Evolutionary conservation across 2,888 invertebrate genomes (phyloP).

Genomic region (Stenodera caucasica): DNA sequence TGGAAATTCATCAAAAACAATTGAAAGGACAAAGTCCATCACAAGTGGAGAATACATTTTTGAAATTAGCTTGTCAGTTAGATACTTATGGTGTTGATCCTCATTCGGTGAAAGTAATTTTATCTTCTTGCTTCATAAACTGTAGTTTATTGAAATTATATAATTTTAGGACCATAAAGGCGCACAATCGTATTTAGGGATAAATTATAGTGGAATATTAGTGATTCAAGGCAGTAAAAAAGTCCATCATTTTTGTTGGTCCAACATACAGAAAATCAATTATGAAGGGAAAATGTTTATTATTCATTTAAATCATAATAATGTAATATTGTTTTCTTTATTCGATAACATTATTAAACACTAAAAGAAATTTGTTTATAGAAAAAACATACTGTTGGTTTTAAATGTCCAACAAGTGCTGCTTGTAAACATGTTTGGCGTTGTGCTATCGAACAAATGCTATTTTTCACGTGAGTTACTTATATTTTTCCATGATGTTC

Average conservation of each 20-base stretch:
- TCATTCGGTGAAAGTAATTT: conserved; percentile 88
- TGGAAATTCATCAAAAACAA: conserved; percentile 86
- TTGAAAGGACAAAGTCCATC: conserved; percentile 84
- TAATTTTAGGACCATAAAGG: conserved; percentile 83
- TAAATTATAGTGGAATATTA: conserved; percentile 93
- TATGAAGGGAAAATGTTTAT: conserved; percentile 98
- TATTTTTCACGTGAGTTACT: conserved; percentile 91
- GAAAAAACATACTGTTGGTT: conserved; percentile 94
- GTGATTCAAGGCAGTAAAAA: conserved; percentile 93
- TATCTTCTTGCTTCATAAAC: too few species aligned
- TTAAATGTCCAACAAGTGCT: conserved; percentile 90
- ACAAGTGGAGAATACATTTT: conserved; percentile 86
- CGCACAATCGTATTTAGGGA: conserved; percentile 88
- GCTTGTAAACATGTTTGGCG: conserved; percentile 96
- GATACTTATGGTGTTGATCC: conserved; percentile 99
- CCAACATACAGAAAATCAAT: conserved; percentile 92
- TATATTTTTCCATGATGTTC: conserved; percentile 1
- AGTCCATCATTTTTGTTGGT: conserved; percentile 95
- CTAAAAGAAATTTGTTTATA: conserved; percentile 55
- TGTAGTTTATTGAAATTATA: background rate
- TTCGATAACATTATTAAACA: conserved; percentile 23
- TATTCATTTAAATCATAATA: conserved; percentile 88
- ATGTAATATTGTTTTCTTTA: conserved; percentile 62
- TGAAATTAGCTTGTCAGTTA: conserved; percentile 86
- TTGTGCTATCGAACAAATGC: conserved; percentile 96